Evolutionary conservation across 1,140 invertebrate genomes (phyloP), one percentile per base, ranked within the genome.

Genomic region (Drosophila virilis): DNA sequence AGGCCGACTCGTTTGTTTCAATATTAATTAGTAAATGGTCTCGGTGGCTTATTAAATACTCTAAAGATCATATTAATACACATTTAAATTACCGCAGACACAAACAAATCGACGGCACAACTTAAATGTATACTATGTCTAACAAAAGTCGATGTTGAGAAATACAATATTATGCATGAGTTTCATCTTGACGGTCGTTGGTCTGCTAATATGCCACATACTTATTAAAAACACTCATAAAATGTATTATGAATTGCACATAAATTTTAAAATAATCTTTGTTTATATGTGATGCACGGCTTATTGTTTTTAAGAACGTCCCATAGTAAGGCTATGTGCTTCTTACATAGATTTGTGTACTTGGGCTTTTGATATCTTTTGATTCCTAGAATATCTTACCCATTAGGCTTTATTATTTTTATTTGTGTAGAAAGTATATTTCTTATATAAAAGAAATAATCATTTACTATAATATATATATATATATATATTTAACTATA

Each of bases 11-110:
- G 64, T 73, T 86, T 81, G 82, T 82, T 86, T 88, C 33, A 78
- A 86, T 82, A 79, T 82, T 82, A 86, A 88, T 86, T 86, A 88
- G 83, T 79, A 52, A 78, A 78, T 65, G 67, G 33, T 73, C 12
- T 54, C 17, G 46, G 32, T 45, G 58, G 65, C 72, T 83, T 67
- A 74, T 83, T 88, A 83, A 69, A 71, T 38, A 77, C 71, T 62
- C 60, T 48, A 35, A 74, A 54, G 72, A 48, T 52, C 35, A 67
- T 66, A 74, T 83, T 80, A 83, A 82, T 62, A 88, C 38, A 51
- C 65, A 86, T 83, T 74, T 74, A 69, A 78, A 78, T 71, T 86
- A 65, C 67, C 59, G 48, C 68, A 70, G 60, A 28, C 22, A 28
- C 22, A 28, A 28, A 28, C 22, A 28, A 28, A 5, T 28, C 50